phyloP scores from a whole-genome alignment of 2,797 vertebrate genomes.

The Cryptoblepharus egeriae region DNA sequence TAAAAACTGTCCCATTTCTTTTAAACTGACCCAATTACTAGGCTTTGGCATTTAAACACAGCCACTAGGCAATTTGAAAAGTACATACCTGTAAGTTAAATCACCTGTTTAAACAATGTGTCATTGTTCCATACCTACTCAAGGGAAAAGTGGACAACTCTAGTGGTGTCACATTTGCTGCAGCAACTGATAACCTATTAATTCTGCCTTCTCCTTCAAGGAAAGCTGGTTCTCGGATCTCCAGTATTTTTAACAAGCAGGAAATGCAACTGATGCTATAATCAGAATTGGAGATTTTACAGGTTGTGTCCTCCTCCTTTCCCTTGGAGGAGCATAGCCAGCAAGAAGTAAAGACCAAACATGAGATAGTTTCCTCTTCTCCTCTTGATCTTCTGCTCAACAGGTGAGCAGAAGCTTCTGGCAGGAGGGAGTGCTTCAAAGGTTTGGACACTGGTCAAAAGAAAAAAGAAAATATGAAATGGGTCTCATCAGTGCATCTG shows the following conservation, averaged over 20 bases:
- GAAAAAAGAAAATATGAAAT: neutral
- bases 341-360: conserved; percentile 3
- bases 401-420: neutral
- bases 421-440: neutral
- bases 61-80: neutral
- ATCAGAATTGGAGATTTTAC: conserved; percentile 24
- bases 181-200: neutral
- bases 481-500: neutral
- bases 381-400: conserved; percentile 1
- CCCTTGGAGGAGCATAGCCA: neutral
- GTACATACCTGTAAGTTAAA: neutral
- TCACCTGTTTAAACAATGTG: neutral
- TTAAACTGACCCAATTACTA: neutral
- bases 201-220: neutral
- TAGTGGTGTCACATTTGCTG: neutral
- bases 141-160: neutral
- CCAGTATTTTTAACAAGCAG: neutral
- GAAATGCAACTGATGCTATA: neutral
- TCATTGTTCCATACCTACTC: neutral
- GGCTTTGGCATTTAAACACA: neutral
- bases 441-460: neutral
- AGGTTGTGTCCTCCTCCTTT: neutral
- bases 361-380: conserved; percentile 1
- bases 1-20: neutral
- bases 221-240: neutral